These are phyloP conservation scores for Rhodophaea formosa DNA, from an alignment of 2,888 invertebrate species.

Conservation along the genomic window DNA sequence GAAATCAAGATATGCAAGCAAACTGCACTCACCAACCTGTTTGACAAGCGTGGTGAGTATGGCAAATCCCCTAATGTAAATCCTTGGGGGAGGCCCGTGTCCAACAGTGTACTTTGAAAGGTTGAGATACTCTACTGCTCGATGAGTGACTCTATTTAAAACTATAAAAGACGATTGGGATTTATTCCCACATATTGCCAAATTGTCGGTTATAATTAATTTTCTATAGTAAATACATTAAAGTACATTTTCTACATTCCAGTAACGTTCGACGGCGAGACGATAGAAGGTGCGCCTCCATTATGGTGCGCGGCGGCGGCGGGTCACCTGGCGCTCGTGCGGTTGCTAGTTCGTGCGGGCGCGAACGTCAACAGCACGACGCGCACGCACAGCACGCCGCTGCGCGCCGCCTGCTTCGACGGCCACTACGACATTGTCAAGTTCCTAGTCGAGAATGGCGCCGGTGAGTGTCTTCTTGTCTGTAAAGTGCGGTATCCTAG, in stretches of 20 bases:
- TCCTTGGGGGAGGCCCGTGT: too few relatives aligned
- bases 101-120: too few relatives aligned
- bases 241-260: constrained; percentile 31
- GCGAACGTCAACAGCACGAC: constrained; percentile 97
- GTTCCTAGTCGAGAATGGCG: constrained; percentile 94
- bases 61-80: too few relatives aligned
- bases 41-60: too few relatives aligned
- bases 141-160: too few relatives aligned
- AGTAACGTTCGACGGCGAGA: constrained; percentile 98
- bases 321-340: constrained; percentile 93
- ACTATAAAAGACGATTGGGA: too few relatives aligned
- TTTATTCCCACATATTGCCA: too few relatives aligned
- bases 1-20: too few relatives aligned
- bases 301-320: constrained; percentile 99
- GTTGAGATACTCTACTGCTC: too few relatives aligned
- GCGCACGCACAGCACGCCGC: constrained; percentile 95
- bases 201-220: too few relatives aligned
- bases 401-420: constrained; percentile 98
- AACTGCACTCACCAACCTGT: too few relatives aligned
- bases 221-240: too few relatives aligned
- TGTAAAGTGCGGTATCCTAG: not conserved
- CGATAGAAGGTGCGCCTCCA: constrained; percentile 97
- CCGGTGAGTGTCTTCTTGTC: constrained; percentile 83
- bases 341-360: constrained; percentile 90
- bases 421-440: constrained; percentile 97